Evolutionary conservation across 2,888 invertebrate species (phyloP).

Genomic region (Acanthococcus lagerstroemiae): DNA sequence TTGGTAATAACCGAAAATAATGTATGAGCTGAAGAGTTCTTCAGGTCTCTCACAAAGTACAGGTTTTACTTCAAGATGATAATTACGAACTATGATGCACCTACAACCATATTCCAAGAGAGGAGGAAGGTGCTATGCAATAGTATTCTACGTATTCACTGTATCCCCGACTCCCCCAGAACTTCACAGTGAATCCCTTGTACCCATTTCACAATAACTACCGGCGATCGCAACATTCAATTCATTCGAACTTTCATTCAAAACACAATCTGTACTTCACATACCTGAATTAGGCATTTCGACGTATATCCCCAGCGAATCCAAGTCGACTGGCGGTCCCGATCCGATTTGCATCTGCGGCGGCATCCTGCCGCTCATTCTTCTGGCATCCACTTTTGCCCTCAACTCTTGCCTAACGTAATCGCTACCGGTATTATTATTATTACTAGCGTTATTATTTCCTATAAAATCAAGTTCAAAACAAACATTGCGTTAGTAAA

Average conservation of each 20-base stretch:
- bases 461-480: neutral
- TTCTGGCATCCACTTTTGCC: constrained; percentile 76
- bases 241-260: neutral
- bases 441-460: constrained; percentile 20
- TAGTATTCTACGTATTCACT: too few species aligned
- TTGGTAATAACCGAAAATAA: too few species aligned
- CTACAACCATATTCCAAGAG: too few species aligned
- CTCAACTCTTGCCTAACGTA: constrained; percentile 85
- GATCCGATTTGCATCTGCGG: constrained; percentile 42
- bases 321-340: constrained; percentile 50
- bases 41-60: too few species aligned
- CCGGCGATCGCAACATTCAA: too few species aligned
- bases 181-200: too few species aligned
- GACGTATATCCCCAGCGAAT: constrained; percentile 57
- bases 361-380: constrained; percentile 49
- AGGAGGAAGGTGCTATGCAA: too few species aligned
- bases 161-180: too few species aligned
- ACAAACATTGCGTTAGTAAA: neutral
- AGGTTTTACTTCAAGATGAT: too few species aligned
- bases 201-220: too few species aligned
- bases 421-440: constrained; percentile 52
- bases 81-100: too few species aligned
- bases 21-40: too few species aligned
- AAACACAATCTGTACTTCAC: constrained; percentile 42
- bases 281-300: constrained; percentile 60